Percentiles rank a stretch among this genome's conserved stretches.
Evolutionary conservation across 2,888 invertebrate genomes (phyloP).

Genomic region (Eilema sororculum): DNA sequence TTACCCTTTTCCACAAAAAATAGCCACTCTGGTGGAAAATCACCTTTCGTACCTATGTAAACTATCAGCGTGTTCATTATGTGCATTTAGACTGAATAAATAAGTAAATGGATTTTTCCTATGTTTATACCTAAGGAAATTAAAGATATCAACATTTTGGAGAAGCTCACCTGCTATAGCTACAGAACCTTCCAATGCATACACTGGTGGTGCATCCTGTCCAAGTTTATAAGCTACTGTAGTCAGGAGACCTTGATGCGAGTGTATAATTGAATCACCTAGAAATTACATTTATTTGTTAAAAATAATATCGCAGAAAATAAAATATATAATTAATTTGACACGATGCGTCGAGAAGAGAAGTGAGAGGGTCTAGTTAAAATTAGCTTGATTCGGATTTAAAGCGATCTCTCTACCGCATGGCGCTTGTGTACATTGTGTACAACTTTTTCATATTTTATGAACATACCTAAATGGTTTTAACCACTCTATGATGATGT

Average conservation of each 20-base stretch:
- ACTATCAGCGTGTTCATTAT: too few relatives aligned
- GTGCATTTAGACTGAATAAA: too few relatives aligned
- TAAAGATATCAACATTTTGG: constrained; percentile 7
- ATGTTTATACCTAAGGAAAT: not conserved
- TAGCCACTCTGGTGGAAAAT: too few relatives aligned
- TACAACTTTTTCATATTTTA: not conserved
- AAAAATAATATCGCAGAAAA: not conserved
- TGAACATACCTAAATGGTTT: not conserved
- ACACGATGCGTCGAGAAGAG: not conserved
- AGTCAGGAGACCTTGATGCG: constrained; percentile 95
- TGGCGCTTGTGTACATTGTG: not conserved
- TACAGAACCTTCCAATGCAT: constrained; percentile 97
- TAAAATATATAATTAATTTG: not conserved
- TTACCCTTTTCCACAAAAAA: too few relatives aligned
- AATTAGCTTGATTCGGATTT: not conserved
- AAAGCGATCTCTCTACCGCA: not conserved
- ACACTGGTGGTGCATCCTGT: constrained; percentile 90
- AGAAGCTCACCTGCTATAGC: constrained; percentile 90
- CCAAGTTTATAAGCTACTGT: constrained; percentile 97
- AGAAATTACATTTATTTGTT: constrained; percentile 47
- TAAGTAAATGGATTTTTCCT: too few relatives aligned
- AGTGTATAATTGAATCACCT: constrained; percentile 92
- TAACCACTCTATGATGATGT: too few relatives aligned
- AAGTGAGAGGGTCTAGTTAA: not conserved
- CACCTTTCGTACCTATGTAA: too few relatives aligned